Percentiles rank a stretch among this genome's conserved stretches.
phyloP scores from a whole-genome alignment of 2,797 vertebrate genomes.

The Pachyuromys duprasi region DNA sequence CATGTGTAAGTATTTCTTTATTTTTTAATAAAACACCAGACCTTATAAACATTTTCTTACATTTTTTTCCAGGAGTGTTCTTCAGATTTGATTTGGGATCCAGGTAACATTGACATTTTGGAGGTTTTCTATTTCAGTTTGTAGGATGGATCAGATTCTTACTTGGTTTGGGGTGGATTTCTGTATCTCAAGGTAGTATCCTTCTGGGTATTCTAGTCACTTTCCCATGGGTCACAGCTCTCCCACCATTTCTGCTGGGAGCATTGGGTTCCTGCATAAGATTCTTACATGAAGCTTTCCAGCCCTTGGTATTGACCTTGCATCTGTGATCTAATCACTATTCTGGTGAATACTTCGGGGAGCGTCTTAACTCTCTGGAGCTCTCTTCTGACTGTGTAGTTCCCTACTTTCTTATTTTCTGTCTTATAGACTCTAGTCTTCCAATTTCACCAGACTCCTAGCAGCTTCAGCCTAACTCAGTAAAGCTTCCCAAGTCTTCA shows the following conservation, averaged over 20 bases:
- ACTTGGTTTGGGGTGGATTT: neutral
- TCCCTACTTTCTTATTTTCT: neutral
- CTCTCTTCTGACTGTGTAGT: neutral
- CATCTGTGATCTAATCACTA: neutral
- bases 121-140: slow-evolving; percentile 17
- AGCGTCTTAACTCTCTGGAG: neutral
- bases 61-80: slow-evolving; percentile 32
- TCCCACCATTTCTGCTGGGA: neutral
- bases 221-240: neutral
- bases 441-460: neutral
- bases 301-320: neutral
- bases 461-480: neutral
- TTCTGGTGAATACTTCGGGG: neutral
- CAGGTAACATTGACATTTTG: slow-evolving; percentile 22
- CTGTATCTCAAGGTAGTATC: neutral
- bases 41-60: neutral
- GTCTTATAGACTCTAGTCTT: neutral
- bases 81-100: neutral
- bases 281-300: neutral
- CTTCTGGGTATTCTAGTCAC: neutral
- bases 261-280: neutral
- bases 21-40: neutral
- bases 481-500: neutral
- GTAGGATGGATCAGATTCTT: neutral
- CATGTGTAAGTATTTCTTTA: neutral